Percentiles rank a stretch among this genome's conserved stretches.
Conservation (phyloP, 2,797 vertebrate species). For the Cynopterus sphinx region DNA sequence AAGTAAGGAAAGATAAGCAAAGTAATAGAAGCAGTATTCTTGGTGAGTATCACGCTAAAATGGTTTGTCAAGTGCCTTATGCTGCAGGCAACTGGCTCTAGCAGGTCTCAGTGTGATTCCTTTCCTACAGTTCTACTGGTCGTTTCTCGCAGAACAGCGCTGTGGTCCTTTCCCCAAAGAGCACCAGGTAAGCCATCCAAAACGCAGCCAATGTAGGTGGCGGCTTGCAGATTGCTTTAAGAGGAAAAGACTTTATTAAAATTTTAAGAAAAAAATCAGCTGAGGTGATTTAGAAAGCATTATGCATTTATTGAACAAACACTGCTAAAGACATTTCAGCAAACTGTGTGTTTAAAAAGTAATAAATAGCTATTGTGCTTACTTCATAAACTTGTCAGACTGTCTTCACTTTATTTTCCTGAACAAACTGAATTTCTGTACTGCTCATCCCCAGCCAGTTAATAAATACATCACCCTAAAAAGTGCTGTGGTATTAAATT, state of each 20-base stretch:
- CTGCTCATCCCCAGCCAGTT: constrained; percentile 90
- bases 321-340: constrained; percentile 85
- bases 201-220: background rate
- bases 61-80: background rate
- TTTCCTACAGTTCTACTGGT: constrained; percentile 76
- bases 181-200: constrained; percentile 63
- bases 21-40: background rate
- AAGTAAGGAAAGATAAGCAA: background rate
- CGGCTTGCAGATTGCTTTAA: constrained; percentile 68
- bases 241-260: constrained; percentile 84
- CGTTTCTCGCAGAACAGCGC: constrained; percentile 71
- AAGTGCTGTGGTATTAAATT: constrained; percentile 96
- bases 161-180: constrained; percentile 75
- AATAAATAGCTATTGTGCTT: constrained; percentile 94
- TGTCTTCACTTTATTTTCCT: constrained; percentile 94
- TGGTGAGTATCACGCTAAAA: background rate
- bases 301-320: constrained; percentile 87
- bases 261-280: constrained; percentile 82
- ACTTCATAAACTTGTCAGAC: constrained; percentile 97
- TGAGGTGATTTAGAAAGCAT: constrained; percentile 83
- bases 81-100: background rate
- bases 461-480: constrained; percentile 98
- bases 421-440: constrained; percentile 93
- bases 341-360: constrained; percentile 87
- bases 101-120: constrained; percentile 66